Conservation (phyloP, 1,140 invertebrate species). For the Apis cerana region DNA sequence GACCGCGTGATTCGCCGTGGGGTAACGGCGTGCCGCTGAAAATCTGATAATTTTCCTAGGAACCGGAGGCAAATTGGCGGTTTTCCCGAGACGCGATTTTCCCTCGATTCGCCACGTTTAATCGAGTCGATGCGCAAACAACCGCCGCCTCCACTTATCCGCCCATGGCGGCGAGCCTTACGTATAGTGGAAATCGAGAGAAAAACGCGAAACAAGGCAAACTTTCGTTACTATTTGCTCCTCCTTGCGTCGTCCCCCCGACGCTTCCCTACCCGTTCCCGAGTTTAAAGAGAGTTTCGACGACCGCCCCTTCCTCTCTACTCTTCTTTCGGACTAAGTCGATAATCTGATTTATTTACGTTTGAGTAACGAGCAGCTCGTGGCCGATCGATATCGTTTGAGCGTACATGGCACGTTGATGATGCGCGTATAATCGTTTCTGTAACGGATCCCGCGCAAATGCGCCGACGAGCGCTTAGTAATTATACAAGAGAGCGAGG, state of each 20-base stretch:
- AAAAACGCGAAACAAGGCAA: slow-evolving; percentile 22
- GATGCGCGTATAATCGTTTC: slow-evolving; percentile 11
- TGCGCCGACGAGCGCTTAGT: not conserved
- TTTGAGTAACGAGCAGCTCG: slow-evolving; percentile 1
- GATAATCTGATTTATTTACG: slow-evolving; percentile 52
- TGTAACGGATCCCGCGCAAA: not conserved
- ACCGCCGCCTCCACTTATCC: slow-evolving; percentile 12
- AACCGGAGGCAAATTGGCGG: slow-evolving; percentile 22
- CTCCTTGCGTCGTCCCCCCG: not conserved
- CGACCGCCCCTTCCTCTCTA: too few species aligned
- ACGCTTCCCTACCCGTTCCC: too few species aligned
- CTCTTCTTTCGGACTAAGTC: slow-evolving; percentile 3
- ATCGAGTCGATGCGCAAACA: slow-evolving; percentile 48
- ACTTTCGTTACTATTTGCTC: slow-evolving; percentile 1
- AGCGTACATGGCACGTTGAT: not conserved
- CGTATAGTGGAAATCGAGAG: slow-evolving; percentile 2
- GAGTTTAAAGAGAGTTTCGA: too few species aligned
- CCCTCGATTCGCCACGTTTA: slow-evolving; percentile 20
- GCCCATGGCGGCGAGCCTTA: too few species aligned
- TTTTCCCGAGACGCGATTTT: slow-evolving; percentile 17
- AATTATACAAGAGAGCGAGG: not conserved
- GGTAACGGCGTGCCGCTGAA: not conserved
- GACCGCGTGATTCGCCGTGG: not conserved
- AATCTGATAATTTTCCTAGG: slow-evolving; percentile 8
- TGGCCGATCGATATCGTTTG: slow-evolving; percentile 34